A percentile compares a stretch with the other conserved stretches of the same genome.
Evolutionary conservation across 1,140 invertebrate species (phyloP).

Genomic region (Metopolophium dirhodum): DNA sequence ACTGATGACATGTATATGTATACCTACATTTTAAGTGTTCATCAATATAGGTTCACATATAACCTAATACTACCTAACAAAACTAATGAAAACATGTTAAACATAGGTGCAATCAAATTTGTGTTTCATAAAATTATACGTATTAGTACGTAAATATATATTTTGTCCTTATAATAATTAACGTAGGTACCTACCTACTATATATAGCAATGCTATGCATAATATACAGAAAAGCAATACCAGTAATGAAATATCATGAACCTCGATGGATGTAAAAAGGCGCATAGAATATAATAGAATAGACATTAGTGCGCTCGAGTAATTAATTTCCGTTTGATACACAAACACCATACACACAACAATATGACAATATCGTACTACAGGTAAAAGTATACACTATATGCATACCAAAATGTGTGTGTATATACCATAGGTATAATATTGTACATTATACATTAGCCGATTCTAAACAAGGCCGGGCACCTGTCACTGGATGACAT

Average conservation of each 20-base stretch:
- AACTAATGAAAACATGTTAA: neutral
- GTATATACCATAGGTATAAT: neutral
- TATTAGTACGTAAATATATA: neutral
- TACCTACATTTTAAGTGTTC: neutral
- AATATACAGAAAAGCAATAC: neutral
- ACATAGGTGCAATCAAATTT: neutral
- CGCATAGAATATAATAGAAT: neutral
- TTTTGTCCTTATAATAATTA: neutral
- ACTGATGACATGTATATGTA: neutral
- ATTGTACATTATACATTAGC: neutral
- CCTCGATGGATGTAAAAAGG: neutral
- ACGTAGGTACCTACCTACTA: neutral
- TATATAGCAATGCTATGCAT: neutral
- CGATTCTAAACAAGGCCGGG: neutral
- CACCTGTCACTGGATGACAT: conserved; percentile 46
- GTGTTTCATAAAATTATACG: neutral
- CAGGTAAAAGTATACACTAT: neutral
- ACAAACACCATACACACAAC: neutral
- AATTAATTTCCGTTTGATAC: neutral
- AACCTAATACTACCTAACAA: neutral
- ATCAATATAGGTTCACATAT: neutral
- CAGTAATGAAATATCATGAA: neutral
- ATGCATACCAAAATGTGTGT: neutral
- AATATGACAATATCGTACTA: conserved; percentile 12
- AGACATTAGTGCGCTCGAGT: neutral